Base-by-base conservation (phyloP, 2,113 vertebrate species). In the Hydropotes inermis region DNA sequence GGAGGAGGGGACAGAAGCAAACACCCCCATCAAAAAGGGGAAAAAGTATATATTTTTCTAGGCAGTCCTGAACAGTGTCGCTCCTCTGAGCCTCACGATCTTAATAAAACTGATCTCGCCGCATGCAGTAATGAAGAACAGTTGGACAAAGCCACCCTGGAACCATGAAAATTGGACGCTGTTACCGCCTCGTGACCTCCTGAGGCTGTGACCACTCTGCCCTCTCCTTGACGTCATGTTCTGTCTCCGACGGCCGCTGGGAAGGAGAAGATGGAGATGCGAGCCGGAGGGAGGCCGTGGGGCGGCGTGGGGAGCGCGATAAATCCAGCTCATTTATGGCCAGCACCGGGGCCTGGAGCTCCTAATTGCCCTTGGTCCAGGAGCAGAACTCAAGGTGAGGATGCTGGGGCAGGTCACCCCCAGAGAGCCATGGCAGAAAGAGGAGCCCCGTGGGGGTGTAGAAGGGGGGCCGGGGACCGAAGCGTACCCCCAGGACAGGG, bases 41-140 rank as follows among this genome's bases (percentile, higher is more conserved):
- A 96, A 95, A 92, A 97, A 47, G 55, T 23, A 36, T 93, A 88
- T 97, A 89, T 99, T 98, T 94, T 97, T 98, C 97, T 98, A 98
- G 98, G 85, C 84, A 94, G 84, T 95, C 94, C 98, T 98, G 98
- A 98, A 98, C 96, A 76, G 98, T 67, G 94, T 97, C 87, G 88
- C 96, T 98, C 97, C 98, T 98, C 98, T 88, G 91, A 98, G 98
- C 98, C 98, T 98, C 96, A 95, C 95, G 97, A 86, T 88, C 98
- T 98, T 98, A 98, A 98, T 98, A 99, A 98, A 99, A 98, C 98
- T 98, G 98, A 98, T 98, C 98, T 99, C 97, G 1, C 98, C 87
- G 36, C 96, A 91, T 93, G 96, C 98, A 98, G 98, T 98, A 98
- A 99, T 98, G 98, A 99, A 98, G 98, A 99, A 98, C 98, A 96